Evolutionary conservation across 2,797 vertebrate species (phyloP).

Genomic region (Limnodromus scolopaceus): DNA sequence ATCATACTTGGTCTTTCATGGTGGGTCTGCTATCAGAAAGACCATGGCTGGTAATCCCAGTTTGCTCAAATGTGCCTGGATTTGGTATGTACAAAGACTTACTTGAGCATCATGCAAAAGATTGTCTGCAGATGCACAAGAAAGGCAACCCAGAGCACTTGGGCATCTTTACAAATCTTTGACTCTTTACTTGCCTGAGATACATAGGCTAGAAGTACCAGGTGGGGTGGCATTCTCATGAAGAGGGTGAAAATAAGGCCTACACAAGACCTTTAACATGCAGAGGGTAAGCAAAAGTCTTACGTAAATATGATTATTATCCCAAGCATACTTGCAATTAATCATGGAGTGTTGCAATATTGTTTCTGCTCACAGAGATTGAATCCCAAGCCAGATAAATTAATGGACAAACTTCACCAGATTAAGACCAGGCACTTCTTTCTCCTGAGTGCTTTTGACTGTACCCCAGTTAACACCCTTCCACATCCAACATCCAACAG

Average conservation of each 20-base stretch:
- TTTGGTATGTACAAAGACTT: neutral
- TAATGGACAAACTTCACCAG: neutral
- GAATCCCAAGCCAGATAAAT: neutral
- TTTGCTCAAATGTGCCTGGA: neutral
- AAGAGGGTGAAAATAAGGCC: neutral
- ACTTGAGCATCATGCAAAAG: neutral
- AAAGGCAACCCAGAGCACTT: neutral
- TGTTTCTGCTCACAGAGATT: neutral
- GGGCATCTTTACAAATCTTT: neutral
- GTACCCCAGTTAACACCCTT: neutral
- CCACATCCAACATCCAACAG: neutral
- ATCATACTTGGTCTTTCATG: rapidly evolving
- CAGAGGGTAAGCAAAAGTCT: neutral
- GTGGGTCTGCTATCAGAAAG: neutral
- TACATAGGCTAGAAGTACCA: neutral
- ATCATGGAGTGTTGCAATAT: neutral
- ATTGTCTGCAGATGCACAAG: neutral
- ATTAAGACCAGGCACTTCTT: neutral
- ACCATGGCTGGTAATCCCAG: neutral
- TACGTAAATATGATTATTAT: rapidly evolving
- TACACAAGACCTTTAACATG: neutral
- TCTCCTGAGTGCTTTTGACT: neutral
- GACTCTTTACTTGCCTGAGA: neutral
- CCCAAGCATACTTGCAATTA: neutral
- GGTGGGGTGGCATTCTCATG: neutral